Evolutionary conservation across 2,797 vertebrate species (phyloP), one percentile per base, ranked within the genome.

Genomic region (Etheostoma nigrum): DNA sequence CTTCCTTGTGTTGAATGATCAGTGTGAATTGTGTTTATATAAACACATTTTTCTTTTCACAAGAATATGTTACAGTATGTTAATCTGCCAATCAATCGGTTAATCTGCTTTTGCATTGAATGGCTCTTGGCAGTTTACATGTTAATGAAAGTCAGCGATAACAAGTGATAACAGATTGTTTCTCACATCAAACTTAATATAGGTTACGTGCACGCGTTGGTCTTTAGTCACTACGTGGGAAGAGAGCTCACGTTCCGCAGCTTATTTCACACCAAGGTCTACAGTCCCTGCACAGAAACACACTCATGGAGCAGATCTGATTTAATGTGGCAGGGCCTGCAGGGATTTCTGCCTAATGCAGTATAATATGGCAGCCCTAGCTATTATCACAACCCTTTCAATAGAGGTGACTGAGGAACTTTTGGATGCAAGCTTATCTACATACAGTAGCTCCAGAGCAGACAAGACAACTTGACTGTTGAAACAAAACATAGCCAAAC

Each of bases 251-350:
- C 54, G 59, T 48, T 45, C 52, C 45, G 51, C 48, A 66, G 53
- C 36, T 67, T 63, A 51, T 74, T 87, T 87, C 67, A 62, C 74
- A 78, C 71, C 51, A 42, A 74, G 71, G 82, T 76, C 81, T 78
- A 83, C 63, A 60, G 42, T 30, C 55, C 5, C 45, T 40, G 21
- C 42, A 45, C 42, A 68, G 55, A 72, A 58, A 44, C 45, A 45
- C 51, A 40, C 18, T 64, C 40, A 23, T 21, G 30, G 55, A 78
- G 69, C 59, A 71, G 60, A 67, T 69, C n/a, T 78, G 68, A 87
- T 78, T 77, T 70, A 62, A 59, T 62, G 59, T 58, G 72, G 51
- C 16, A 27, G 23, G 27, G 54, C 23, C 55, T 49, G 30, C 15
- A 75, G 69, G 67, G 47, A 25, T 33, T 55, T 58, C 54, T 60